phyloP scores from a whole-genome alignment of 2,888 invertebrate species.

The Zeuzera pyrina region DNA sequence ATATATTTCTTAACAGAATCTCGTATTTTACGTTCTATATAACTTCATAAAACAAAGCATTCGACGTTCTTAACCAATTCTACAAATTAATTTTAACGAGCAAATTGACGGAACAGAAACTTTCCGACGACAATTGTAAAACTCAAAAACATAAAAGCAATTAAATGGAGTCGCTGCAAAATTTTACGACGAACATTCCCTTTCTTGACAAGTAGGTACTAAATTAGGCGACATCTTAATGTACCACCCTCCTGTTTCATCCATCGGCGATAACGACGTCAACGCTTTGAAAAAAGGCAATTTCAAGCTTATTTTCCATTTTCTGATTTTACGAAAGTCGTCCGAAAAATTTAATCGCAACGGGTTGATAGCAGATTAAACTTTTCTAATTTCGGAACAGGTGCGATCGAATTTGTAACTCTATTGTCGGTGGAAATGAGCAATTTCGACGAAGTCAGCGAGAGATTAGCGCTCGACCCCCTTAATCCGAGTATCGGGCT shows the following conservation, averaged over 20 bases:
- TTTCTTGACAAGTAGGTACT: no score
- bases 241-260: no score
- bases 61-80: constrained; percentile 4
- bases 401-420: constrained; percentile 36
- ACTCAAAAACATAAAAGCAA: constrained; percentile 18
- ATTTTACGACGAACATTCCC: no score
- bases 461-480: constrained; percentile 42
- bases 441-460: constrained; percentile 39
- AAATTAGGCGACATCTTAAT: no score
- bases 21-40: no score
- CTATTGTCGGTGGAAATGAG: constrained; percentile 40
- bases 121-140: constrained; percentile 8
- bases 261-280: constrained; percentile 14
- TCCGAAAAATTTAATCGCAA: constrained; percentile 22
- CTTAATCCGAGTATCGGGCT: constrained; percentile 42
- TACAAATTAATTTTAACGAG: constrained; percentile 10
- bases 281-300: constrained; percentile 8
- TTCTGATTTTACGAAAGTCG: constrained; percentile 10
- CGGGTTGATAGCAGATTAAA: constrained; percentile 23
- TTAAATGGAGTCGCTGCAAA: constrained; percentile 17
- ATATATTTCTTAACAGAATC: no score
- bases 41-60: neutral
- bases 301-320: constrained; percentile 13
- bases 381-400: constrained; percentile 42
- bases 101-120: neutral